Conservation (phyloP, 1,140 invertebrate species). For the Heliconius eleuchia region DNA sequence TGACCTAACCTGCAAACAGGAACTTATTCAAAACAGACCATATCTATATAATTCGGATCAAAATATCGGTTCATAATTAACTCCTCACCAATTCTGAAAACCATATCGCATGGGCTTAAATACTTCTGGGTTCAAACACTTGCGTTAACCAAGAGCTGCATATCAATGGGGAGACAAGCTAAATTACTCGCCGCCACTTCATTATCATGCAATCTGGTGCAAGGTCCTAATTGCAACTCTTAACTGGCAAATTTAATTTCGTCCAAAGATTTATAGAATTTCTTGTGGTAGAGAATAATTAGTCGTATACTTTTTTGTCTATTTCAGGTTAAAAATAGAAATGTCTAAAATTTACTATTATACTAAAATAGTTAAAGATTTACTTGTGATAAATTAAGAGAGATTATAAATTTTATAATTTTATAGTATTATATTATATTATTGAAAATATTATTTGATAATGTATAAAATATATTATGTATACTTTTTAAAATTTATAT, state of each 20-base stretch:
- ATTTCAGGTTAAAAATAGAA: too few species aligned
- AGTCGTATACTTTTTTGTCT: too few species aligned
- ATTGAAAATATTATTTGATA: too few species aligned
- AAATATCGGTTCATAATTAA: background rate
- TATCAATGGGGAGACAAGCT: conserved; percentile 4
- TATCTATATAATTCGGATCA: background rate
- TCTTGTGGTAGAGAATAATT: background rate
- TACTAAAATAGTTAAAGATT: too few species aligned
- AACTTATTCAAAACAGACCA: background rate
- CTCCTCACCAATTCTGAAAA: background rate
- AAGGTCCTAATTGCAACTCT: background rate
- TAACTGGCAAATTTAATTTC: background rate
- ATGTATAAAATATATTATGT: too few species aligned
- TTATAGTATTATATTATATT: too few species aligned
- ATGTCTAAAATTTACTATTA: too few species aligned
- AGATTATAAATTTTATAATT: too few species aligned
- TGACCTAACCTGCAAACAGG: too few species aligned
- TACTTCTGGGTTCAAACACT: background rate
- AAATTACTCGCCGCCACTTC: conserved; percentile 10
- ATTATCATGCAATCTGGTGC: conserved; percentile 9
- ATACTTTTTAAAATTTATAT: too few species aligned
- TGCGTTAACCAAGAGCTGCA: background rate
- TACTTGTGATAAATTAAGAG: too few species aligned
- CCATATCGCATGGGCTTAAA: background rate
- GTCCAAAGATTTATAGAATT: background rate